These are phyloP conservation scores for Cervus canadensis DNA, from an alignment of 2,113 vertebrate species.

Conservation along the genomic window DNA sequence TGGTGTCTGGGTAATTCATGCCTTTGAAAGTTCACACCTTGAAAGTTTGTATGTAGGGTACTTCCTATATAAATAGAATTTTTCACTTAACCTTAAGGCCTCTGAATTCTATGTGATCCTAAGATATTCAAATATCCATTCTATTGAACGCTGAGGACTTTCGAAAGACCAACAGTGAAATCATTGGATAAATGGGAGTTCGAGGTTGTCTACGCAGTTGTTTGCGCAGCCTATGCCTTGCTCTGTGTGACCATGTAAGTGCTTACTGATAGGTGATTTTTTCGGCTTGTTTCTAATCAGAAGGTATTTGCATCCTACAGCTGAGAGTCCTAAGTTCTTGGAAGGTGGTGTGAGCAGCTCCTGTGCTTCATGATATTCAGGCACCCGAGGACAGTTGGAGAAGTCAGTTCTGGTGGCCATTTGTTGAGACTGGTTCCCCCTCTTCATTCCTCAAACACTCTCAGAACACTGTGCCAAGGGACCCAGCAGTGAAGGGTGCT, in stretches of 20 bases:
- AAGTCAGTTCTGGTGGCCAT: background rate
- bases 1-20: background rate
- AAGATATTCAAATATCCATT: background rate
- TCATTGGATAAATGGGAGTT: background rate
- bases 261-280: accelerated
- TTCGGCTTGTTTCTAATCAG: background rate
- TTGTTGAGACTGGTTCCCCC: background rate
- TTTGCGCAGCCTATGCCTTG: background rate
- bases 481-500: background rate
- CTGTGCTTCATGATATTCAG: background rate
- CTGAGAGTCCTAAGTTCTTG: background rate
- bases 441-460: background rate
- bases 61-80: background rate
- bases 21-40: background rate
- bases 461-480: background rate
- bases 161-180: background rate
- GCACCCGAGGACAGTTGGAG: background rate
- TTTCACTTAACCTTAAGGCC: background rate
- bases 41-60: background rate
- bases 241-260: accelerated
- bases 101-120: background rate
- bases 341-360: background rate
- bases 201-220: background rate
- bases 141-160: background rate
- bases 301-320: background rate